Conservation (phyloP, 2,797 vertebrate species). For the Fistularia tabacaria region DNA sequence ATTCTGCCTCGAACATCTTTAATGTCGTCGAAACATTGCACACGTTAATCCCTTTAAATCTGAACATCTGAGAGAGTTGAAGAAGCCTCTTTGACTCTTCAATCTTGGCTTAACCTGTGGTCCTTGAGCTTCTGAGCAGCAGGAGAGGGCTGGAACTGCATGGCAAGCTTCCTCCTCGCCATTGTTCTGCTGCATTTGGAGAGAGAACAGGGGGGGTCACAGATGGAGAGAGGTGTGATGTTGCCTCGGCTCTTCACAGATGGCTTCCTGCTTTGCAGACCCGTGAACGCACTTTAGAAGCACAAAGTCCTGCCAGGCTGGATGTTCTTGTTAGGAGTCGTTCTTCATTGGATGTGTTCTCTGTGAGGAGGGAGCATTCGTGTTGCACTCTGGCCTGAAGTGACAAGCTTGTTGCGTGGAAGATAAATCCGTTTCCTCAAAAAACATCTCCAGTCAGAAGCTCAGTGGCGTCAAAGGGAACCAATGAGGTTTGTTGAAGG, state of each 20-base stretch:
- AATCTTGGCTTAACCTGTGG: constrained; percentile 34
- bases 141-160: constrained; percentile 57
- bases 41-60: too few species aligned
- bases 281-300: constrained; percentile 52
- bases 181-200: constrained; percentile 61
- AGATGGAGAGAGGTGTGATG: constrained; percentile 70
- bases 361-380: too few species aligned
- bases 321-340: constrained; percentile 42
- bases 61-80: too few species aligned
- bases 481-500: too few species aligned
- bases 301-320: constrained; percentile 48
- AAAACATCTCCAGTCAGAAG: too few species aligned
- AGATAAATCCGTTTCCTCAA: too few species aligned
- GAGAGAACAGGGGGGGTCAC: constrained; percentile 63
- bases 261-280: constrained; percentile 42
- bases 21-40: too few species aligned
- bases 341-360: constrained; percentile 6
- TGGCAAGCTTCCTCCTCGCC: constrained; percentile 56
- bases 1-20: too few species aligned
- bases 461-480: too few species aligned
- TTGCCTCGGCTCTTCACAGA: constrained; percentile 61
- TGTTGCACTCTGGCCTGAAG: too few species aligned
- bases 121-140: constrained; percentile 66
- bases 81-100: neutral
- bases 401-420: too few species aligned